Evolutionary conservation across 2,113 vertebrate species (phyloP).

Genomic region (Brachypodius melanocephalos): DNA sequence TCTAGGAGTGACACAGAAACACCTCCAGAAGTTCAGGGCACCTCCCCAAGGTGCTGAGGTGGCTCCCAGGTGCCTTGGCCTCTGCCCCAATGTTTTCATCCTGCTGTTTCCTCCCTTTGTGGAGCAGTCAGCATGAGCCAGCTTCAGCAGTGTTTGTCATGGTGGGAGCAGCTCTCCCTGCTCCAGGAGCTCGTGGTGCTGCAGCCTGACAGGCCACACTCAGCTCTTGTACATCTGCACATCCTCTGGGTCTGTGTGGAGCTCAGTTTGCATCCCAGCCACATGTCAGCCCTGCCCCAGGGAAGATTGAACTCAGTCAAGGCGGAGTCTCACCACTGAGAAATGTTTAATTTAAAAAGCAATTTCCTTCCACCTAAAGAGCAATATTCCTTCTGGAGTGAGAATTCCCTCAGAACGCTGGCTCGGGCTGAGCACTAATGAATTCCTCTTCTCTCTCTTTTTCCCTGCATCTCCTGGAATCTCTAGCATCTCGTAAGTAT

Average conservation of each 20-base stretch:
- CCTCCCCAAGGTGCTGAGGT: not conserved
- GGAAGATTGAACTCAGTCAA: not conserved
- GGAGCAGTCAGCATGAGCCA: not conserved
- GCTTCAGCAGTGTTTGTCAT: not conserved
- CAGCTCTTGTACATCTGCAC: not conserved
- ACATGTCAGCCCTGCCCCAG: not conserved
- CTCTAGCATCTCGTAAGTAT: constrained; percentile 43
- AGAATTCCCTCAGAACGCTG: not conserved
- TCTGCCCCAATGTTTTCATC: not conserved
- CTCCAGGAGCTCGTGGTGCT: not conserved
- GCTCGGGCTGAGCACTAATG: constrained; percentile 18
- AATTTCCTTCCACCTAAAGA: not conserved
- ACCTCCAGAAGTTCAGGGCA: not conserved
- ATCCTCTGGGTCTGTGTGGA: not conserved
- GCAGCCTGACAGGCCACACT: fast-evolving
- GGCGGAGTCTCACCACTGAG: not conserved
- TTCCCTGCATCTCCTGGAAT: not conserved
- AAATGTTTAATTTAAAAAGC: constrained; percentile 32
- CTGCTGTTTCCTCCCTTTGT: fast-evolving
- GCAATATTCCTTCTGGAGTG: not conserved
- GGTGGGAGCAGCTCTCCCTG: not conserved
- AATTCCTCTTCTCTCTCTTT: constrained; percentile 39
- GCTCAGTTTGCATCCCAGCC: not conserved
- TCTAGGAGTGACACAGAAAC: not conserved
- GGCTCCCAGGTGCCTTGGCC: not conserved